Conservation (phyloP, 2,888 invertebrate genomes). For the Empis stercorea region DNA sequence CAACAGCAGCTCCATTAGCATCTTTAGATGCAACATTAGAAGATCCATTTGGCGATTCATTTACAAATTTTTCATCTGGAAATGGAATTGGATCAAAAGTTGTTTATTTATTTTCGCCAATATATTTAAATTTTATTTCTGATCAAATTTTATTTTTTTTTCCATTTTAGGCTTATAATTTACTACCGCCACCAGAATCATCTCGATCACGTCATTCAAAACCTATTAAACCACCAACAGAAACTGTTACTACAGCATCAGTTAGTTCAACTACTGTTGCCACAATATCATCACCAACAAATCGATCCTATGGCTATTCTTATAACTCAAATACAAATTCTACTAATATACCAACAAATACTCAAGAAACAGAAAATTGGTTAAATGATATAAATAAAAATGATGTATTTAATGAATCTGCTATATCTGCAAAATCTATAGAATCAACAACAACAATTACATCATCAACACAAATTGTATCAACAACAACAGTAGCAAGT, state of each 20-base stretch:
- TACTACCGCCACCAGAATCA: slow-evolving; percentile 34
- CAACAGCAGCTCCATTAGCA: slow-evolving; percentile 42
- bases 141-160: background rate
- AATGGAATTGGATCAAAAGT: too few relatives aligned
- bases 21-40: slow-evolving; percentile 34
- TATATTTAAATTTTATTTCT: too few relatives aligned
- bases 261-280: slow-evolving; percentile 6
- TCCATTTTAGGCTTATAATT: slow-evolving; percentile 26
- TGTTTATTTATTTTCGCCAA: too few relatives aligned
- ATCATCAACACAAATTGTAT: slow-evolving; percentile 22
- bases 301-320: slow-evolving; percentile 4
- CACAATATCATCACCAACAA: background rate
- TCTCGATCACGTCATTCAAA: slow-evolving; percentile 33
- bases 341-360: slow-evolving; percentile 14
- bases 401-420: slow-evolving; percentile 29
- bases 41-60: slow-evolving; percentile 66
- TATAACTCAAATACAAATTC: slow-evolving; percentile 5
- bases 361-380: slow-evolving; percentile 26
- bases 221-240: slow-evolving; percentile 23
- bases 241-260: background rate
- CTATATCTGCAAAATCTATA: slow-evolving; percentile 22
- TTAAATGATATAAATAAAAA: slow-evolving; percentile 26
- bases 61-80: slow-evolving; percentile 41
- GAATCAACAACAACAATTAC: slow-evolving; percentile 23
- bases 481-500: slow-evolving; percentile 11